A percentile compares a stretch with the other conserved stretches of the same genome.
phyloP scores from a whole-genome alignment of 2,797 vertebrate genomes.

The Ceyx erithaca region DNA sequence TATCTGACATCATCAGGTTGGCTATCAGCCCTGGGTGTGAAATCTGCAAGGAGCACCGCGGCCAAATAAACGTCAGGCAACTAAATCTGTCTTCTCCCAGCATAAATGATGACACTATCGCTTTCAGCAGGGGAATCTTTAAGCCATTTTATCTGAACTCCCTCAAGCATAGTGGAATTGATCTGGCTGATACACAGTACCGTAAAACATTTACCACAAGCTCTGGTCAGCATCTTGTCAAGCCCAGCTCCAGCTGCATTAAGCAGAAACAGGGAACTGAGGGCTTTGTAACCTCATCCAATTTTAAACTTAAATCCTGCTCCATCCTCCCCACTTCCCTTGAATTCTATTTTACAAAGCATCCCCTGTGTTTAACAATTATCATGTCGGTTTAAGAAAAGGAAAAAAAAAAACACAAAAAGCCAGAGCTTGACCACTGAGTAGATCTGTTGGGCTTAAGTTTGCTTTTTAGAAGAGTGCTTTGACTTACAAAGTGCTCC shows the following conservation, averaged over 20 bases:
- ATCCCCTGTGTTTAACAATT: background rate
- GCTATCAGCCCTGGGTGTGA: conserved; percentile 4
- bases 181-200: background rate
- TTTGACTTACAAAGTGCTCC: conserved; percentile 45
- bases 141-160: conserved; percentile 30
- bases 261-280: background rate
- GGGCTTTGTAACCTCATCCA: background rate
- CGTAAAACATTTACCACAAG: background rate
- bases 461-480: conserved; percentile 26
- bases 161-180: conserved; percentile 13
- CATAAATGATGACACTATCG: background rate
- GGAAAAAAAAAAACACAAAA: background rate
- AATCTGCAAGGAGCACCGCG: background rate
- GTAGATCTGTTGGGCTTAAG: background rate
- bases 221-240: conserved; percentile 31
- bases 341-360: background rate
- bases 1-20: conserved; percentile 26
- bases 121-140: conserved; percentile 3
- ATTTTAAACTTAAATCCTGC: background rate
- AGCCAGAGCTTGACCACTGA: background rate
- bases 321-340: background rate
- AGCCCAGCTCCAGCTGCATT: background rate
- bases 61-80: conserved; percentile 24
- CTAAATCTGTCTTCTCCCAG: background rate
- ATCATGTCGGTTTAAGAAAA: background rate